Conservation (phyloP, 2,888 invertebrate species). For the Stegana nigrithorax region DNA sequence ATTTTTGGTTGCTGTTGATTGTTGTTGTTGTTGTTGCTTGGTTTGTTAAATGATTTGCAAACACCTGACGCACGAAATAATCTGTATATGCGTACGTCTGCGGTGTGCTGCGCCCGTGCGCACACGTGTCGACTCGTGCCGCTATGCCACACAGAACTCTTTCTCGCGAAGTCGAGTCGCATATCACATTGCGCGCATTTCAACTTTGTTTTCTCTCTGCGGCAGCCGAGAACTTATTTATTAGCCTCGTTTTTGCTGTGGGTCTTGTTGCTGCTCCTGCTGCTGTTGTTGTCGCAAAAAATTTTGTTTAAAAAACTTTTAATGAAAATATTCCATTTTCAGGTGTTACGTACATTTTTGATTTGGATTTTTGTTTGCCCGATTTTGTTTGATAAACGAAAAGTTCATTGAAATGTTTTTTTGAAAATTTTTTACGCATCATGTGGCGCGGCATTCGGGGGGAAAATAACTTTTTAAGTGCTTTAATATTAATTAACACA, state of each 20-base stretch:
- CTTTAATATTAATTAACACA: slow-evolving; percentile 53
- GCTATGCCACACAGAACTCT: too few species aligned
- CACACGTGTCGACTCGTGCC: neutral
- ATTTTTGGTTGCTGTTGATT: neutral
- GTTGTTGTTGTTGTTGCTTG: slow-evolving; percentile 1
- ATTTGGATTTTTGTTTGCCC: neutral
- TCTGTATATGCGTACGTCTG: too few species aligned
- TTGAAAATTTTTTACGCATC: neutral
- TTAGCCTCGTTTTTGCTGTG: slow-evolving; percentile 36
- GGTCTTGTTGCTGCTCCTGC: too few species aligned
- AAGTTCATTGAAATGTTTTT: slow-evolving; percentile 4
- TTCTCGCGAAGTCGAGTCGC: too few species aligned
- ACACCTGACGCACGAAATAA: slow-evolving; percentile 18
- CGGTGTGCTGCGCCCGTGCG: too few species aligned
- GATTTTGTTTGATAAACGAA: neutral
- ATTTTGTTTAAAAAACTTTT: slow-evolving; percentile 51
- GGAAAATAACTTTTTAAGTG: slow-evolving; percentile 30
- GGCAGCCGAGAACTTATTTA: slow-evolving; percentile 55
- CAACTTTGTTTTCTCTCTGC: slow-evolving; percentile 27
- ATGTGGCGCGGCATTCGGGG: neutral
- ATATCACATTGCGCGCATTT: too few species aligned
- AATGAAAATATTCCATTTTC: slow-evolving; percentile 59
- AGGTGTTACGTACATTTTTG: slow-evolving; percentile 52
- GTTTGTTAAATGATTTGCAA: neutral
- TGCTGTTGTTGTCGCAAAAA: too few species aligned